Base-by-base conservation (phyloP, 2,113 vertebrate genomes). In the Dascyllus trimaculatus region DNA sequence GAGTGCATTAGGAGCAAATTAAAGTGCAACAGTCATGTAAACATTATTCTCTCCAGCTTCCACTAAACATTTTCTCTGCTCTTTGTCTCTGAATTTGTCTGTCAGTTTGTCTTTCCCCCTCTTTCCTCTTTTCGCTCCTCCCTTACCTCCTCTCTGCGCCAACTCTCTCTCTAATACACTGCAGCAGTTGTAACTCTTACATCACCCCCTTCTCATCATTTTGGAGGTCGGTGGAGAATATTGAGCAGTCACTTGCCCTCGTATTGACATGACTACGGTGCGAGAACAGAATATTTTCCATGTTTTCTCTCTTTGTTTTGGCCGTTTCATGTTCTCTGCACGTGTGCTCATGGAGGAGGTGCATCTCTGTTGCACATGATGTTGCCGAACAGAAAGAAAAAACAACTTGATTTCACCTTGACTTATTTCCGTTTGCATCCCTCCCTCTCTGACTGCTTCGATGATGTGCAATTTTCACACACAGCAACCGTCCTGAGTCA, bases 151-250 rank as follows among this genome's bases (percentile, higher is more conserved):
- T 75, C 69, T 51, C 84, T 80, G 75, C 75, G 38, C 71, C 85
- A 83, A 57, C 73, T 84, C 79, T 84, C 70, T 73, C 66, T 84
- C 66, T 83, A 82, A 86, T 88, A 85, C 82, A 84, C 86, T 88
- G 81, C 89, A 91, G 81, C 80, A 89, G 85, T 80, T 85, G 85
- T 91, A 94, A 92, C 73, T 90, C 87, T 90, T 91, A 80, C 91
- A 89, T 89, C 73, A 87, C 62, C 76, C 63, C 25, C 35, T 82
- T 72, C 69, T 57, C 74, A 78, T 91, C 80, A 85, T 89, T 91
- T 85, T 73, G 68, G 85, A 88, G 76, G 85, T 82, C 54, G 80
- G 76, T 46, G 63, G 66, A 78, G 87, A 94, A 89, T 89, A 89
- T 86, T 89, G 89, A 93, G 77, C 80, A 89, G 85, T 85, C 88